Conservation (phyloP, 2,797 vertebrate species). For the Siniperca undulata region DNA sequence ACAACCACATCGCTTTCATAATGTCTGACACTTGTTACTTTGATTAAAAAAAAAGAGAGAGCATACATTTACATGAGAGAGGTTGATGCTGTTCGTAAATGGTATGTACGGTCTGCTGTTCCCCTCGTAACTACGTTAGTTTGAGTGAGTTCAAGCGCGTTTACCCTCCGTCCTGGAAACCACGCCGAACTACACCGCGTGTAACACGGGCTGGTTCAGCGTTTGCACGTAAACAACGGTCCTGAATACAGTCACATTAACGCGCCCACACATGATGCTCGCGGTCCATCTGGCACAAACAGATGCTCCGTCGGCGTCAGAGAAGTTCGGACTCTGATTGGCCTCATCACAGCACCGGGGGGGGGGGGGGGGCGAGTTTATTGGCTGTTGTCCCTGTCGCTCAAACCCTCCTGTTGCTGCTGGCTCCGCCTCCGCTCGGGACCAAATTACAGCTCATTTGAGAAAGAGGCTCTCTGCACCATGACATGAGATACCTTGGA, state of each 20-base stretch:
- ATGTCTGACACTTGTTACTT: background rate
- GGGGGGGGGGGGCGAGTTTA: background rate
- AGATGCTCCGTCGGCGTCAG: conserved; percentile 34
- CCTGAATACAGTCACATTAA: conserved; percentile 11
- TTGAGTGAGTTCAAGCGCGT: background rate
- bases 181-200: background rate
- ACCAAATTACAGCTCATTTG: conserved; percentile 78
- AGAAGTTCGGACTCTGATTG: conserved; percentile 46
- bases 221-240: conserved; percentile 41
- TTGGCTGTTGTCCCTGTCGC: conserved; percentile 53
- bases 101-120: background rate
- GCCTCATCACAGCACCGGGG: background rate
- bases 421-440: conserved; percentile 52
- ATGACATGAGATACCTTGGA: conserved; percentile 69
- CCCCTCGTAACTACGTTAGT: background rate
- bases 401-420: conserved; percentile 44
- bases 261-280: conserved; percentile 29
- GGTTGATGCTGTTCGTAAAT: background rate
- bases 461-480: conserved; percentile 67
- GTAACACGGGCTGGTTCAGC: background rate
- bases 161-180: conserved; percentile 23
- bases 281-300: conserved; percentile 64
- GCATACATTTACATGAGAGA: background rate
- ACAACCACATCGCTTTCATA: background rate
- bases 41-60: background rate